Percentiles rank a stretch among this genome's conserved stretches.
Conservation (phyloP, 2,113 vertebrate genomes). For the Sinocyclocheilus anshuiensis region DNA sequence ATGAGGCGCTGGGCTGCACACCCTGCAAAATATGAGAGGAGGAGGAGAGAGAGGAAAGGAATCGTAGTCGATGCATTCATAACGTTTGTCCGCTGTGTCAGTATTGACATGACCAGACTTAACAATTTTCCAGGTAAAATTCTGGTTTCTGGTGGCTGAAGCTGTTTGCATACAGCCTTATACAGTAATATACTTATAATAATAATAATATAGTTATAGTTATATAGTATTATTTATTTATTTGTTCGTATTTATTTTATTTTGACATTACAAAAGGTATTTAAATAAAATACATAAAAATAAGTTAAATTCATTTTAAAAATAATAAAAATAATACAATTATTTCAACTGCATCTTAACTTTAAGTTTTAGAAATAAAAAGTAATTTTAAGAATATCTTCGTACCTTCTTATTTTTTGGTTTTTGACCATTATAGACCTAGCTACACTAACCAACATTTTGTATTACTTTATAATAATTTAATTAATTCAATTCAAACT, state of each 20-base stretch:
- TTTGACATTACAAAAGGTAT: background rate
- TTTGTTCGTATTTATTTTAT: background rate
- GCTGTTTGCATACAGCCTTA: too few species aligned
- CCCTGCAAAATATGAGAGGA: background rate
- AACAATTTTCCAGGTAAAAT: background rate
- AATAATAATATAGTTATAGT: background rate
- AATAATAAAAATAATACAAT: too few species aligned
- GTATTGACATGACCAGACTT: background rate
- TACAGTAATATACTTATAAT: too few species aligned
- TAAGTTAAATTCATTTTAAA: too few species aligned
- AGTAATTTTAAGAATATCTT: too few species aligned
- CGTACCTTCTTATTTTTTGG: too few species aligned
- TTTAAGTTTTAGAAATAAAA: too few species aligned
- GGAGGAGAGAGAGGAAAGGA: background rate
- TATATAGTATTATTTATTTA: background rate
- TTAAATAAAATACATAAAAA: background rate
- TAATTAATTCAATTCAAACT: too few species aligned
- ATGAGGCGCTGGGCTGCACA: conserved; percentile 25
- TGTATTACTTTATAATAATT: background rate
- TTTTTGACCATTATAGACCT: background rate
- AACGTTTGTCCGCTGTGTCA: background rate
- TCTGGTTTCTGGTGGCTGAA: background rate
- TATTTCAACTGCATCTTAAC: too few species aligned
- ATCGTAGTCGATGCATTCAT: background rate
- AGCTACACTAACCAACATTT: background rate